Evolutionary conservation across 1,140 invertebrate genomes (phyloP).

Genomic region (Ostrea edulis): DNA sequence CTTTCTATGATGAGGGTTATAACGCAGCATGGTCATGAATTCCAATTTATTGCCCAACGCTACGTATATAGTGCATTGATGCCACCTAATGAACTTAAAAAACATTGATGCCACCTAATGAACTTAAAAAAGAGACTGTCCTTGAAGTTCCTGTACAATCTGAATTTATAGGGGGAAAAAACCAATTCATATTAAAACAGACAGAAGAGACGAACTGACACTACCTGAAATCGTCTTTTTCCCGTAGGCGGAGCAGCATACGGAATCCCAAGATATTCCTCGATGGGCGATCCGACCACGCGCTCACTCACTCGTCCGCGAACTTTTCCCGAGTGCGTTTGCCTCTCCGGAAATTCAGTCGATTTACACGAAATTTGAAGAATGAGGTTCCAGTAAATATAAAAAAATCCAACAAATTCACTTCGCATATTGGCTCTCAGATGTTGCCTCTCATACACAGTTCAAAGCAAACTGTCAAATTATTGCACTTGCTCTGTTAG

Average conservation of each 20-base stretch:
- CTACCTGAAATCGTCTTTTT: constrained; percentile 48
- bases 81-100: too few species aligned
- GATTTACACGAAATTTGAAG: neutral
- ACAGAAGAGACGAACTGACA: neutral
- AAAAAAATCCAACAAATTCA: constrained; percentile 4
- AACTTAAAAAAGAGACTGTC: too few species aligned
- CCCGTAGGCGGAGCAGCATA: constrained; percentile 42
- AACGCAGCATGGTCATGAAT: too few species aligned
- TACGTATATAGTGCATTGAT: too few species aligned
- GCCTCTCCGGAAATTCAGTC: neutral
- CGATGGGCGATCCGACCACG: constrained; percentile 20
- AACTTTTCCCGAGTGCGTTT: constrained; percentile 42
- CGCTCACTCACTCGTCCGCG: constrained; percentile 13
- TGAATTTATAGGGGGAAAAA: neutral
- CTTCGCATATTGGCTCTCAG: neutral
- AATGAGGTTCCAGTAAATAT: neutral
- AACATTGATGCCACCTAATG: too few species aligned
- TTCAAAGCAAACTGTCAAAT: neutral
- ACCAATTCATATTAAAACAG: neutral
- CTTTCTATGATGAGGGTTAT: too few species aligned
- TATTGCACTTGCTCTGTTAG: neutral
- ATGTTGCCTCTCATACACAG: neutral
- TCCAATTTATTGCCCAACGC: too few species aligned
- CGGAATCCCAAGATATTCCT: constrained; percentile 49
- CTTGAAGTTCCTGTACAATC: neutral